Percentiles rank a stretch among this genome's conserved stretches.
Evolutionary conservation across 1,140 invertebrate genomes (phyloP).

Genomic region (Calliopsis andreniformis): DNA sequence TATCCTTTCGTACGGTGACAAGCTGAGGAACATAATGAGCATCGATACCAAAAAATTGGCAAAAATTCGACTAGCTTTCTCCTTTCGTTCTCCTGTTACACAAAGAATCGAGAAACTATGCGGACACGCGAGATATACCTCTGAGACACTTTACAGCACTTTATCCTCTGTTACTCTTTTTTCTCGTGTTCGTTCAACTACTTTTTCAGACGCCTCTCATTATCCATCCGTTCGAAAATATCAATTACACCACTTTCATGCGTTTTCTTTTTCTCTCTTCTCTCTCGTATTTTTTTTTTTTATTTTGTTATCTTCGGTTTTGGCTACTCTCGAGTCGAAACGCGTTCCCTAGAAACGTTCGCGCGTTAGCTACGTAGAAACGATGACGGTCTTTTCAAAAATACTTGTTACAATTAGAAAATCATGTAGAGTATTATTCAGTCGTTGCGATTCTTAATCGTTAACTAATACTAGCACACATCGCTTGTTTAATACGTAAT

Average conservation of each 20-base stretch:
- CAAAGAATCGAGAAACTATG: slow-evolving; percentile 46
- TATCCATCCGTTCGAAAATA: slow-evolving; percentile 39
- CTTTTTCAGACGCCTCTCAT: not conserved
- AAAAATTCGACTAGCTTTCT: slow-evolving; percentile 36
- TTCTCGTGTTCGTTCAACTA: not conserved
- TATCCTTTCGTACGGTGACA: slow-evolving; percentile 50
- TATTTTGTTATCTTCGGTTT: not conserved
- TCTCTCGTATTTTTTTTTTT: not conserved
- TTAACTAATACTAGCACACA: slow-evolving; percentile 52
- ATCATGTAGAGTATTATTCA: slow-evolving; percentile 57
- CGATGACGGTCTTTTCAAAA: slow-evolving; percentile 51
- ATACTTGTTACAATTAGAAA: slow-evolving; percentile 56
- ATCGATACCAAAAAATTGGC: slow-evolving; percentile 52
- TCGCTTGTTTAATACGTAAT: slow-evolving; percentile 39
- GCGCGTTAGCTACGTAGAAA: slow-evolving; percentile 44
- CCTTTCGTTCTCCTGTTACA: slow-evolving; percentile 6
- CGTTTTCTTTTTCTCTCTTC: not conserved
- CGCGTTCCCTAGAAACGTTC: slow-evolving; percentile 32
- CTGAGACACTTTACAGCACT: slow-evolving; percentile 12
- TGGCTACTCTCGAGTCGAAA: slow-evolving; percentile 39
- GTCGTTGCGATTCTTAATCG: slow-evolving; percentile 55
- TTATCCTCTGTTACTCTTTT: no score
- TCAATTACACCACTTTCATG: slow-evolving; percentile 48
- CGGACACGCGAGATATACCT: slow-evolving; percentile 26
- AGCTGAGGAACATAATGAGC: slow-evolving; percentile 54